phyloP scores from a whole-genome alignment of 2,888 invertebrate genomes.

The Caenorhabditis doughertyi region DNA sequence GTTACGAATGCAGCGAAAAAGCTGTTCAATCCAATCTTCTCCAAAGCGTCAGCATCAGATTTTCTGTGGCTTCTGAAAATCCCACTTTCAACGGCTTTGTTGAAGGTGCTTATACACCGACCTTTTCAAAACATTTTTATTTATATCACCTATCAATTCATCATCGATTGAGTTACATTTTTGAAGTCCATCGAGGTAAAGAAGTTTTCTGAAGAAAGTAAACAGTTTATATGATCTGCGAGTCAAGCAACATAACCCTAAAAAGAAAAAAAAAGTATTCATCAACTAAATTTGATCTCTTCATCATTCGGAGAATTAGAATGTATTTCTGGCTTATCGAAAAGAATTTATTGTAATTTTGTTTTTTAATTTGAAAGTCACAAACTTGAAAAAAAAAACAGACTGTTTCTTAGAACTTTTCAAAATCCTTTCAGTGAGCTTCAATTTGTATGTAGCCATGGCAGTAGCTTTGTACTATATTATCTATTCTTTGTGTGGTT shows the following conservation, averaged over 20 bases:
- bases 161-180: constrained; percentile 66
- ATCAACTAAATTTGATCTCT: constrained; percentile 2
- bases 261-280: constrained; percentile 3
- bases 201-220: constrained; percentile 59
- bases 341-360: constrained; percentile 5
- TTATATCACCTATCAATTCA: constrained; percentile 43
- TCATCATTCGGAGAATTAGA: not conserved
- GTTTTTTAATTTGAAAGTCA: not conserved
- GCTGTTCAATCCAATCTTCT: constrained; percentile 65
- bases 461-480: too few species aligned
- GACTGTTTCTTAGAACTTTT: too few species aligned
- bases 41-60: constrained; percentile 60
- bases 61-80: constrained; percentile 41
- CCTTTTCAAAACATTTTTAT: constrained; percentile 37
- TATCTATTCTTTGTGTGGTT: not conserved
- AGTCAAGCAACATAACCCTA: not conserved
- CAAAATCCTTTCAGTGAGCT: too few species aligned
- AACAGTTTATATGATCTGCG: not conserved
- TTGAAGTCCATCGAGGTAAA: constrained; percentile 65
- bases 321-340: constrained; percentile 50
- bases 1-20: constrained; percentile 71
- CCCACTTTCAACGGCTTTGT: too few species aligned
- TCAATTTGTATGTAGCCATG: too few species aligned
- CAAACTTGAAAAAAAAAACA: not conserved
- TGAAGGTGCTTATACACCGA: too few species aligned